phyloP scores from a whole-genome alignment of 1,140 invertebrate species.

The Achroia grisella region DNA sequence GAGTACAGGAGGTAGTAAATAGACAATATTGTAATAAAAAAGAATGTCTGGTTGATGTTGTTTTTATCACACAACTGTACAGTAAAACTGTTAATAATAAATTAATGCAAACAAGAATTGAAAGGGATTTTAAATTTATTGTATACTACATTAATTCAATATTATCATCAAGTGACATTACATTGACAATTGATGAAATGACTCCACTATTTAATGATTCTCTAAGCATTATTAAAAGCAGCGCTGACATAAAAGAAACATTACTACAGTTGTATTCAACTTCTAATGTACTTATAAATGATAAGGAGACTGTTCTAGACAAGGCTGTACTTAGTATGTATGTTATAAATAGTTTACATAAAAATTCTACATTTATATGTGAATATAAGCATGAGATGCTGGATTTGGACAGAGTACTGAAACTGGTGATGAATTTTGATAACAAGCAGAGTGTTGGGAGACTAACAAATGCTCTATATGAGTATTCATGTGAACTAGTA shows the following conservation, averaged over 20 bases:
- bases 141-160: slow-evolving; percentile 24
- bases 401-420: slow-evolving; percentile 1
- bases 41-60: slow-evolving; percentile 32
- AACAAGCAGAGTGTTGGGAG: slow-evolving; percentile 30
- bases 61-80: slow-evolving; percentile 29
- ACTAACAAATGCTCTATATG: slow-evolving; percentile 44
- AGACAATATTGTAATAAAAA: slow-evolving; percentile 41
- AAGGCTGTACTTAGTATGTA: slow-evolving; percentile 27
- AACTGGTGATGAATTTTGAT: not conserved
- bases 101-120: slow-evolving; percentile 11
- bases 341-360: slow-evolving; percentile 23
- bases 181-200: slow-evolving; percentile 19
- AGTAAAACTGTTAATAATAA: slow-evolving; percentile 18
- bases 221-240: slow-evolving; percentile 5
- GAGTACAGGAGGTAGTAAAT: slow-evolving; percentile 26
- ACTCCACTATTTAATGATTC: slow-evolving; percentile 9
- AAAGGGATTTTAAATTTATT: slow-evolving; percentile 21
- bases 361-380: slow-evolving; percentile 7
- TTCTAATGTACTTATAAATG: slow-evolving; percentile 18
- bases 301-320: slow-evolving; percentile 19
- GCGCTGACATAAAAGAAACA: slow-evolving; percentile 9
- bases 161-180: slow-evolving; percentile 16
- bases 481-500: slow-evolving; percentile 39
- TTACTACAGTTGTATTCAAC: slow-evolving; percentile 21
- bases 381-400: slow-evolving; percentile 16